Percentiles rank a stretch among this genome's conserved stretches.
Conservation (phyloP, 2,888 invertebrate genomes). For the Rotaria magnacalcarata region DNA sequence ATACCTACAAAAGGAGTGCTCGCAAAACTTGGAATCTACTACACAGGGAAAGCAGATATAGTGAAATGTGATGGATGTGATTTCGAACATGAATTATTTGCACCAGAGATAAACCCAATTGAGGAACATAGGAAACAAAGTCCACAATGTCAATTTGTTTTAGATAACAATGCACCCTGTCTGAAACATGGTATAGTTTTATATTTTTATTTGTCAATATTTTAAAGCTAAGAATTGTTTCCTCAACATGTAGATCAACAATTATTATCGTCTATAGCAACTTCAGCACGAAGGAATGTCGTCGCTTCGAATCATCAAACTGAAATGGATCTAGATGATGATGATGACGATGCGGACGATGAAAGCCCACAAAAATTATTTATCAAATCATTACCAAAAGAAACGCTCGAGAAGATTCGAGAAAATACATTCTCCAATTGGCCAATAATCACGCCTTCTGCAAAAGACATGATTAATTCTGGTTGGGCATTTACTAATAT, state of each 20-base stretch:
- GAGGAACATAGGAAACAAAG: neutral
- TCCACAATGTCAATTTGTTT: neutral
- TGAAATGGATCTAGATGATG: no score
- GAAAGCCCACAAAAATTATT: neutral
- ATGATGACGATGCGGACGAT: neutral
- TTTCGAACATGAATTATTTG: neutral
- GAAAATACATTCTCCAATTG: neutral
- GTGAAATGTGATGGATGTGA: neutral
- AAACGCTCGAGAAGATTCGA: neutral
- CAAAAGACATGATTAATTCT: neutral
- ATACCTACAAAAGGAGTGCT: neutral
- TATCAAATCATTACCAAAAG: neutral
- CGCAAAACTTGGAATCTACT: neutral
- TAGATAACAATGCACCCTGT: neutral
- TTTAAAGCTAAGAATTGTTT: no score
- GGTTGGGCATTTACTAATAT: neutral
- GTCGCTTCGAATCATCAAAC: neutral
- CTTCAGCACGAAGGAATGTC: neutral
- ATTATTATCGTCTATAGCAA: accelerated
- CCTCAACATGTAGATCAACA: neutral
- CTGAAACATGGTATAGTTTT: neutral
- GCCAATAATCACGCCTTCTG: neutral
- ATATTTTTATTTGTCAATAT: neutral
- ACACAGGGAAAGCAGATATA: neutral
- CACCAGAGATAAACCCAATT: neutral